These are phyloP conservation scores for Scomberomorus guttatus DNA, from an alignment of 2,797 vertebrate species.

Conservation along the genomic window DNA sequence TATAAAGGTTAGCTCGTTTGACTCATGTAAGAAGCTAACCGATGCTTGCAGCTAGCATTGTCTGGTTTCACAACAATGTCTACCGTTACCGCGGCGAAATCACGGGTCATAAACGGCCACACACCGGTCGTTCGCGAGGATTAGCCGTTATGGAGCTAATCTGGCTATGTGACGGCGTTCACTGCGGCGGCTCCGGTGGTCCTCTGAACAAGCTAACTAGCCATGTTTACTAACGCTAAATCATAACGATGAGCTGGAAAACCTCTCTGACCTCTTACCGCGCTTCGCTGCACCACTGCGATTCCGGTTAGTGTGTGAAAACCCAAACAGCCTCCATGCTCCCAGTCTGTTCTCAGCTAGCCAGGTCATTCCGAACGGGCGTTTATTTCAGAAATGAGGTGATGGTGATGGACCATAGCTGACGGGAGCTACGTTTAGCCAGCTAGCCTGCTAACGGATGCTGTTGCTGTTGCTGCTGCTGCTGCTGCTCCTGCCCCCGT, in stretches of 20 bases:
- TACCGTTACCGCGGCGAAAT: background rate
- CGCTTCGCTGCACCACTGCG: slow-evolving; percentile 44
- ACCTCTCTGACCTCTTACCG: slow-evolving; percentile 61
- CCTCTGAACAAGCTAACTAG: slow-evolving; percentile 73
- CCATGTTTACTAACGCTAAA: slow-evolving; percentile 30
- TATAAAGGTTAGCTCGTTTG: slow-evolving; percentile 23
- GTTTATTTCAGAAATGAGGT: slow-evolving; percentile 5
- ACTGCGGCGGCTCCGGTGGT: slow-evolving; percentile 49
- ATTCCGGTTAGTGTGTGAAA: slow-evolving; percentile 26
- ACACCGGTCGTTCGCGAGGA: background rate
- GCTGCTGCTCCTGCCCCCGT: slow-evolving; percentile 15
- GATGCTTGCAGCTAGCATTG: slow-evolving; percentile 9
- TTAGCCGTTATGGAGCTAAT: slow-evolving; percentile 30
- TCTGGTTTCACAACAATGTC: slow-evolving; percentile 1
- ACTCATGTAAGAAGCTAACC: slow-evolving; percentile 4
- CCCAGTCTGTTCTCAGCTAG: background rate
- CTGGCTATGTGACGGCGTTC: slow-evolving; percentile 9
- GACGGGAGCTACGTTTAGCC: slow-evolving; percentile 57
- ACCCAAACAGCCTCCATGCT: slow-evolving; percentile 48
- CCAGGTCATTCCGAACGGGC: slow-evolving; percentile 33
- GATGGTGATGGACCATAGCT: slow-evolving; percentile 55
- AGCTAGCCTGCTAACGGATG: slow-evolving; percentile 63
- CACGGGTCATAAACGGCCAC: background rate
- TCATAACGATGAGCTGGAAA: slow-evolving; percentile 27
- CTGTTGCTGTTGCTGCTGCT: too few relatives aligned